Evolutionary conservation across 2,888 invertebrate genomes (phyloP), one percentile per base, ranked within the genome.

Genomic region (Eupeodes luniger): DNA sequence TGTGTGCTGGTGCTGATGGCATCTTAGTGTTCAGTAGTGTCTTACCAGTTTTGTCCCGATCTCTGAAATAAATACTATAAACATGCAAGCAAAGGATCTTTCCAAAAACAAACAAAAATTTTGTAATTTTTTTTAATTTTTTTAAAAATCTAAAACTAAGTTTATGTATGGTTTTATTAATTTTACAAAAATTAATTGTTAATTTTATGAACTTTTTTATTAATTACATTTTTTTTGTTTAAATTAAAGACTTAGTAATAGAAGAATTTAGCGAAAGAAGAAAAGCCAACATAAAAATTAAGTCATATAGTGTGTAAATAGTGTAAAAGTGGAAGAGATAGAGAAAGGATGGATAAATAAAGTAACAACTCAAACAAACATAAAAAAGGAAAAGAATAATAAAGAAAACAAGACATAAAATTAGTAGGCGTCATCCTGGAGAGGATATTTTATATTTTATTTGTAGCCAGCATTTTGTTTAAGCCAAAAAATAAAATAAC

Each of bases 11-110:
- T 91, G 93, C 94, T 92, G 94, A 94, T 91, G 94, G 94, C 94
- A 94, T 94, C 93, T 93, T 93, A 91, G 92, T 92, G 92, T 92
- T 93, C 91, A 92, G 92, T 34, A 72, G 57, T 92, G 92, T 92
- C 93, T 93, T 93, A 93, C 93, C 93, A 91, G 92, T 92, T 93
- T 93, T 93, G 92, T 93, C 93, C 91, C 93, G 93, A 91, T 94
- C 93, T 93, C 94, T 94, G 94, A 93, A 94, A 94, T 93, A 93
- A 92, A 93, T 92, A 92, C 93, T 93, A 93, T 93, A 92, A 93
- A 92, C 93, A 93, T 93, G 93, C 93, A 93, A 93, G 93, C 93
- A 93, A 93, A 93, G 90, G 88, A 84, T 88, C 88, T 88, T 85
- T 90, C 88, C 89, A 90, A 88, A 83, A 79, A 80, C 44, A 91